These are phyloP conservation scores for Tridacna gigas DNA, from an alignment of 2,888 invertebrate species.

Conservation along the genomic window DNA sequence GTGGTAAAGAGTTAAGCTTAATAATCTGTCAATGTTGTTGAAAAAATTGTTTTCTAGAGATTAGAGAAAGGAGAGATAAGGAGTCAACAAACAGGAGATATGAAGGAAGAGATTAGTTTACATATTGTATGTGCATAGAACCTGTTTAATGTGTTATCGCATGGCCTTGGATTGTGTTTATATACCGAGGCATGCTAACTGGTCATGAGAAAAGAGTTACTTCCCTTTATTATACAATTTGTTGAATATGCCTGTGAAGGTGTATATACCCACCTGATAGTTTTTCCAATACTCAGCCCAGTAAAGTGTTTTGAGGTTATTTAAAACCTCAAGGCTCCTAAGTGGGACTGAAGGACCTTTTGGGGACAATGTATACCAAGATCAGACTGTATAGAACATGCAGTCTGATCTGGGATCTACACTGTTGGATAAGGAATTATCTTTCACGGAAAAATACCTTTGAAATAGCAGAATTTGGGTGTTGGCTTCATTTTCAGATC, in stretches of 20 bases:
- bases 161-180: neutral
- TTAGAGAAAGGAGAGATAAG: neutral
- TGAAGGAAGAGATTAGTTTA: no score
- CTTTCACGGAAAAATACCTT: no score
- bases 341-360: no score
- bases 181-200: constrained; percentile 1
- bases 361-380: no score
- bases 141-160: constrained; percentile 1
- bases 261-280: neutral
- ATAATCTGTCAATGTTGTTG: neutral
- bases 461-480: no score
- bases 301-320: neutral
- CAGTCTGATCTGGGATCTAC: no score
- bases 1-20: neutral
- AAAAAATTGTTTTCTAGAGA: no score
- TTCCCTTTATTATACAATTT: constrained; percentile 11
- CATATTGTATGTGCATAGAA: neutral
- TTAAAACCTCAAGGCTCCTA: neutral
- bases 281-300: neutral
- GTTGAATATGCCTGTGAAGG: constrained; percentile 4
- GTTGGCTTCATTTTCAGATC: no score
- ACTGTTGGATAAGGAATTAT: no score
- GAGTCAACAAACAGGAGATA: neutral
- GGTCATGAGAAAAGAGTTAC: constrained; percentile 2
- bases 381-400: no score